Conservation (phyloP, 2,113 vertebrate genomes). For the Trochalopteron elliotii region DNA sequence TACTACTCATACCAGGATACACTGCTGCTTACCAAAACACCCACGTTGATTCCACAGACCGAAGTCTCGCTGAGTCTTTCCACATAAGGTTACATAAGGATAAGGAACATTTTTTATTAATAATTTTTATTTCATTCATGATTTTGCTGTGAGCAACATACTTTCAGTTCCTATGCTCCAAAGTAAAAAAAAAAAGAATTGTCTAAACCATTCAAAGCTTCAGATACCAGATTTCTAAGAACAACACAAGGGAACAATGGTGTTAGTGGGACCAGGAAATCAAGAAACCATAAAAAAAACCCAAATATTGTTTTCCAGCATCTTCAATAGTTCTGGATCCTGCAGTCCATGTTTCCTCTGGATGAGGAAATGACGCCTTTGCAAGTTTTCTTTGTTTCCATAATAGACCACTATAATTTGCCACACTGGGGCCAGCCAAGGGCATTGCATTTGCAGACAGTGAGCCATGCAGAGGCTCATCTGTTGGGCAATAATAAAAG, state of each 20-base stretch:
- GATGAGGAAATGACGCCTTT: neutral
- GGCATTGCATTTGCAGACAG: neutral
- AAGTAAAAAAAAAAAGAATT: neutral
- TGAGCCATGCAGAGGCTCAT: neutral
- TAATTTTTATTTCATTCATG: neutral
- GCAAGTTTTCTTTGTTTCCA: neutral
- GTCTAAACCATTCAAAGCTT: neutral
- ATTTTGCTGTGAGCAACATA: neutral
- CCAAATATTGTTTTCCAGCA: neutral
- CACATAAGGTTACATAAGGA: neutral
- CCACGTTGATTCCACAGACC: neutral
- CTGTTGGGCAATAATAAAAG: neutral
- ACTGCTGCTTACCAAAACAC: neutral
- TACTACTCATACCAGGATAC: neutral
- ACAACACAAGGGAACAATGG: conserved; percentile 19
- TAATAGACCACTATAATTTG: neutral
- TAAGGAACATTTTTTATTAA: neutral
- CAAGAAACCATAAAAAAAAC: conserved; percentile 21
- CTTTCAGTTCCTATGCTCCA: neutral
- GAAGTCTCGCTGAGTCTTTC: neutral
- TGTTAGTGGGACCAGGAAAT: neutral
- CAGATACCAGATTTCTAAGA: conserved; percentile 33
- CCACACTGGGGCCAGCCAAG: neutral
- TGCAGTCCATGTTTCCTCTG: conserved; percentile 1
- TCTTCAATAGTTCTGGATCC: neutral